phyloP scores from a whole-genome alignment of 64 coral and sea anemone genomes.

The Porites australiensis region DNA sequence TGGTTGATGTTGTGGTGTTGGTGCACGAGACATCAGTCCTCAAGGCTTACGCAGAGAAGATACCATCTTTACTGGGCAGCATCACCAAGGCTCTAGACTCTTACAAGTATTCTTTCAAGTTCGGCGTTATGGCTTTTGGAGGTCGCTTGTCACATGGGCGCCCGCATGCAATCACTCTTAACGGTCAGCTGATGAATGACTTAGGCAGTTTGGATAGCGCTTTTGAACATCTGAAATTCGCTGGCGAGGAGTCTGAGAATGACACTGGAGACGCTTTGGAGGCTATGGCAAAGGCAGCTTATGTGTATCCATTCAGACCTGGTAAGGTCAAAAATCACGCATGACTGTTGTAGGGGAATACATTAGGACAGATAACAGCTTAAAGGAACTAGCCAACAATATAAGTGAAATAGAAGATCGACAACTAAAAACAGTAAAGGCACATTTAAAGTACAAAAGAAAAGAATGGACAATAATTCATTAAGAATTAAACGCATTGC shows the following conservation, averaged over 20 bases:
- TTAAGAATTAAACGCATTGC: too few species aligned
- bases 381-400: too few species aligned
- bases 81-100: conserved; percentile 5
- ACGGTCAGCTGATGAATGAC: conserved; percentile 78
- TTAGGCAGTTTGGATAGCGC: conserved; percentile 46
- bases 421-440: too few species aligned
- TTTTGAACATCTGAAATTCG: conserved; percentile 75
- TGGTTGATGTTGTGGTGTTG: conserved; percentile 77
- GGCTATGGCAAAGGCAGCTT: conserved; percentile 65
- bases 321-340: neutral
- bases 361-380: too few species aligned
- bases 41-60: conserved; percentile 33
- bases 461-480: too few species aligned
- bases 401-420: too few species aligned
- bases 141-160: conserved; percentile 59
- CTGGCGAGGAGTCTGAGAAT: conserved; percentile 61
- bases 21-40: conserved; percentile 76
- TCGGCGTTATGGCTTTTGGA: conserved; percentile 87
- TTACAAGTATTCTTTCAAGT: conserved; percentile 65
- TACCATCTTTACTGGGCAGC: conserved; percentile 54
- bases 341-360: too few species aligned
- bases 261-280: conserved; percentile 71
- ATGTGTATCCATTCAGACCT: conserved; percentile 78
- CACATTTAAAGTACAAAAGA: too few species aligned
- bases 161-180: conserved; percentile 81